Evolutionary conservation across 2,888 invertebrate genomes (phyloP), one percentile per base, ranked within the genome.

Genomic region (Cataglyphis cursor): DNA sequence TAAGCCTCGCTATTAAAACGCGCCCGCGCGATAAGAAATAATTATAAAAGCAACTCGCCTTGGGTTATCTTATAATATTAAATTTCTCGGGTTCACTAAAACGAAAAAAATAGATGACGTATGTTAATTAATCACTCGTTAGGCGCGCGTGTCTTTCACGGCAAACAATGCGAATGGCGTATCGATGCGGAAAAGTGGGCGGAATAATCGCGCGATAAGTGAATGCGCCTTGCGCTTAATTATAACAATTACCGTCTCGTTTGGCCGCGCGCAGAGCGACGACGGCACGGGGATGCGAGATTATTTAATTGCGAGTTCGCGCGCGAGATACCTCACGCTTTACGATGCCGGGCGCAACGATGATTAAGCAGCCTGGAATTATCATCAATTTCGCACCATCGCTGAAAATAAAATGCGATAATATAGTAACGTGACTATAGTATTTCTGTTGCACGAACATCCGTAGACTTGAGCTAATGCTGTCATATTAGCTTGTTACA

Each of bases 221-320:
- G 85, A 85, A 88, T 83, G 84, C 84, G 82, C 66, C 83, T 86
- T 85, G 85, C 86, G 88, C 90, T 90, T 91, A 91, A 91, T 91
- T 91, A 91, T 89, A 91, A 91, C 91, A 91, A 91, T 91, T 91
- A 91, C 87, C 83, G 85, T 78, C 90, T 73, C 80, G 85, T 75
- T 83, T 68, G 48, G 61, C 72, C 62, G 85, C 70, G 62, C 59
- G 82, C 84, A 59, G 44, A 64, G 48, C 72, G 81, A 68, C 65
- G 68, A 68, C 57, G 31, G 44, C 35, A 54, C 66, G 61, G 18
- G 83, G 81, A 74, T 74, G 76, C 65, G 83, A 80, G 70, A 82
- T 81, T 59, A 65, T 83, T 83, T 84, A 78, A 75, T 86, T 84
- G 78, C 83, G 68, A 78, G 44, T 64, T 82, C 76, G 73, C 81